Base-by-base conservation (phyloP, 2,888 invertebrate genomes). In the Drosophila falleni region DNA sequence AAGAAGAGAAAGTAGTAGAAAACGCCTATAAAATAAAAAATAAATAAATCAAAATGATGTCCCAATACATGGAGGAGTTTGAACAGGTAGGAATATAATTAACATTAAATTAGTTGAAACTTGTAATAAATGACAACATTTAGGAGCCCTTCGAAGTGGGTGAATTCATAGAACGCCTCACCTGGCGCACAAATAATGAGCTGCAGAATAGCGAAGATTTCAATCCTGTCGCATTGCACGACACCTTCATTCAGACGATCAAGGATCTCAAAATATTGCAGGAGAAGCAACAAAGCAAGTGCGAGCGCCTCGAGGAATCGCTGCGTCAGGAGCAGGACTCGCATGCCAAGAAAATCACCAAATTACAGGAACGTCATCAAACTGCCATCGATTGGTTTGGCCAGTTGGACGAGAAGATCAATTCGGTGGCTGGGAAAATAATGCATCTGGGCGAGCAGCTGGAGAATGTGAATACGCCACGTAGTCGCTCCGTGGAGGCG, bases 401-500 rank as follows among this genome's bases (percentile, higher is more conserved):
- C 93, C 96, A 97, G 77, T 92, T 99, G 56, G 99, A 99, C 92
- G 97, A 97, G 88, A 96, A 98, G 86, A 99, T 99, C 90, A 99
- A 98, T 87, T 96, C 97, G 64, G 99, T 99, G 47, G 99, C 99
- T 0, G 98, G 98, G 0, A 98, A 99, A 93, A 99, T 99, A 0
- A 95, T 99, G 50, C 99, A 99, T 93, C 94, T 99, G n/a, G 99
- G 99, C 0, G 99, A 99, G 93, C 99, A 99, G 91, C 93, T 99
- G 47, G 99, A 99, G 88, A 98, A 97, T 76, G 98, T 99, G 0
- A 97, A 99, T 91, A 98, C 97, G 0, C 99, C 99, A 0, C 93
- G 99, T 63, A 96, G 98, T 15, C 94, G 99, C 66, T 98, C 98
- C 0, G 97, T 97, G 0, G 99, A 99, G 89, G 99, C 99, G 0